These are phyloP conservation scores for Drosophila watanabei DNA, from an alignment of 1,140 invertebrate species.

Conservation along the genomic window DNA sequence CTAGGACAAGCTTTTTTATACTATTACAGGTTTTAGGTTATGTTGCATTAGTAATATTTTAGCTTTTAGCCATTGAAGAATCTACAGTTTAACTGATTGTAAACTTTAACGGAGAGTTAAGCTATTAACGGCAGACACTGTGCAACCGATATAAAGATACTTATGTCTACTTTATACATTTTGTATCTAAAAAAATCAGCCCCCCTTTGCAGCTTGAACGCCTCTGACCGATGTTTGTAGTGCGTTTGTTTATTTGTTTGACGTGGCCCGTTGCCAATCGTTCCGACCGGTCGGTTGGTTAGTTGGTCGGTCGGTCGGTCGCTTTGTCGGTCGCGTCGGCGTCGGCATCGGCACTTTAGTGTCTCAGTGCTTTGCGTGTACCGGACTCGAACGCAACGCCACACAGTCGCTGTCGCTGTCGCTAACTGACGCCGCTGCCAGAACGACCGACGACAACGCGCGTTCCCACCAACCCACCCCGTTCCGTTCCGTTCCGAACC, in stretches of 20 bases:
- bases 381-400: constrained; percentile 70
- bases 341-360: constrained; percentile 41
- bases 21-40: too few relatives aligned
- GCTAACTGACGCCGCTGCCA: constrained; percentile 14
- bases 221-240: constrained; percentile 48
- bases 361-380: constrained; percentile 71
- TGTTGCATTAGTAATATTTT: too few relatives aligned
- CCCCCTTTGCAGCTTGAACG: neutral
- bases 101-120: neutral
- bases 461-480: constrained; percentile 30
- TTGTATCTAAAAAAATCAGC: neutral
- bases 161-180: neutral
- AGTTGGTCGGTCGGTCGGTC: neutral
- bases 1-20: too few relatives aligned
- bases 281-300: constrained; percentile 45
- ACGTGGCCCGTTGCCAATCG: constrained; percentile 57
- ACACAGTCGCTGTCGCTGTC: constrained; percentile 6
- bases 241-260: constrained; percentile 78
- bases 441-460: constrained; percentile 7
- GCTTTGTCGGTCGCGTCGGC: constrained; percentile 40
- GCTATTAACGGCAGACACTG: neutral
- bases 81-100: neutral
- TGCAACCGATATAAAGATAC: neutral
- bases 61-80: too few relatives aligned
- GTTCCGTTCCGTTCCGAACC: constrained; percentile 39